Conservation (phyloP, 2,797 vertebrate genomes). For the Myotis findleyi region DNA sequence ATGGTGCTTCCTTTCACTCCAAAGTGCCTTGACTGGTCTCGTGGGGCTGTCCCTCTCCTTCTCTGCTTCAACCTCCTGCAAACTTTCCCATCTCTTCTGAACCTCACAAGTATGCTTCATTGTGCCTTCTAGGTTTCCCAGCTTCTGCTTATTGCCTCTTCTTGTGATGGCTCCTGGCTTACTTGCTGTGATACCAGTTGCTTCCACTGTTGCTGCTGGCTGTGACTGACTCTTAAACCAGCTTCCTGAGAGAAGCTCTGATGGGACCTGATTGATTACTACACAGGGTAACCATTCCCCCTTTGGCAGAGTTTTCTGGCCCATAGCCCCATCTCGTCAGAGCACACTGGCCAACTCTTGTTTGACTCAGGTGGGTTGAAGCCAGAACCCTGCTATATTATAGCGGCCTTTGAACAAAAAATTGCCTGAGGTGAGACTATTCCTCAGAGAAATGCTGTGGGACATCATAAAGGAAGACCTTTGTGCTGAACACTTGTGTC, state of each 20-base stretch:
- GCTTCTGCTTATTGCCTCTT: background rate
- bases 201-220: background rate
- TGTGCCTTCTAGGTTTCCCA: background rate
- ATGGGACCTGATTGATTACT: too few relatives aligned
- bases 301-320: background rate
- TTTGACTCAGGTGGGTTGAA: background rate
- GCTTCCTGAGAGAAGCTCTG: background rate
- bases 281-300: background rate
- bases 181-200: background rate
- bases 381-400: background rate
- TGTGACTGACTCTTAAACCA: background rate
- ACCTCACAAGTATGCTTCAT: background rate
- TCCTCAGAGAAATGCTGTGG: background rate
- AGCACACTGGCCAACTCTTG: background rate
- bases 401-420: background rate
- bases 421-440: background rate
- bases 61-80: background rate
- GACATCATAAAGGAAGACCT: background rate
- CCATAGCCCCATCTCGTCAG: fast-evolving
- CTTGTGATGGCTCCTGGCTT: background rate
- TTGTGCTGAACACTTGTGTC: background rate
- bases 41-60: too few relatives aligned
- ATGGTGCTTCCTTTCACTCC: background rate
- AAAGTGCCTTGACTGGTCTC: background rate
- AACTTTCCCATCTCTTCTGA: background rate